Conservation (phyloP, 1,140 invertebrate species). For the Antheraea pernyi region DNA sequence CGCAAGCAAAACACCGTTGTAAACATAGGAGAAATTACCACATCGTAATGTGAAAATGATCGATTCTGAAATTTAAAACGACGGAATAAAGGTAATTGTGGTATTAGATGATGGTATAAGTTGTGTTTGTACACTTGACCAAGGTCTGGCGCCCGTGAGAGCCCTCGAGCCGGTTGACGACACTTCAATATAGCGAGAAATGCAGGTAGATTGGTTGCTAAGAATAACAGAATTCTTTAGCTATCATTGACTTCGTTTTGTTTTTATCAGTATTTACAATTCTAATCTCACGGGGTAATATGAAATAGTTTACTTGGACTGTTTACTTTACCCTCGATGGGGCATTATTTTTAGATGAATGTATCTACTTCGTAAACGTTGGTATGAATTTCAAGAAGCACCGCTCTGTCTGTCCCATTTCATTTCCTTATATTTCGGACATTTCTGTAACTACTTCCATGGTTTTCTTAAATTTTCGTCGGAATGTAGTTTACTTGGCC, state of each 20-base stretch:
- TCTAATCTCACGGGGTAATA: conserved; percentile 1
- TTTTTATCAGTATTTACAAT: conserved; percentile 1
- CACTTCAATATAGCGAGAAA: conserved; percentile 2
- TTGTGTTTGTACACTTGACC: conserved; percentile 1
- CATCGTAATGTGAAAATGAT: background rate
- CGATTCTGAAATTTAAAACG: background rate
- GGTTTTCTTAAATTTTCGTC: too few relatives aligned
- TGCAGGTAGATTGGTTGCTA: conserved; percentile 3
- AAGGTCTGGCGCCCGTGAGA: conserved; percentile 1
- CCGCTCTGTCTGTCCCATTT: too few relatives aligned
- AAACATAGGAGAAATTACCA: background rate
- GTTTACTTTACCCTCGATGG: background rate
- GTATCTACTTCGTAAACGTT: background rate
- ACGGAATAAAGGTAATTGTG: background rate
- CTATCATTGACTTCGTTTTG: conserved; percentile 4
- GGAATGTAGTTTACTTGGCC: too few relatives aligned
- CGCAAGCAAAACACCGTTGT: background rate
- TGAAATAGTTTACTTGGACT: background rate
- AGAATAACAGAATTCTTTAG: conserved; percentile 5
- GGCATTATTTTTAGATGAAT: background rate
- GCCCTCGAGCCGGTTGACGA: conserved; percentile 1
- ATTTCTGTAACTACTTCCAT: too few relatives aligned
- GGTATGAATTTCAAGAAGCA: too few relatives aligned
- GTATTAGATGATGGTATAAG: background rate
- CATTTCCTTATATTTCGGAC: too few relatives aligned